Conservation (phyloP, 92 coral and sea anemone genomes). For the Blastomussa wellsi region DNA sequence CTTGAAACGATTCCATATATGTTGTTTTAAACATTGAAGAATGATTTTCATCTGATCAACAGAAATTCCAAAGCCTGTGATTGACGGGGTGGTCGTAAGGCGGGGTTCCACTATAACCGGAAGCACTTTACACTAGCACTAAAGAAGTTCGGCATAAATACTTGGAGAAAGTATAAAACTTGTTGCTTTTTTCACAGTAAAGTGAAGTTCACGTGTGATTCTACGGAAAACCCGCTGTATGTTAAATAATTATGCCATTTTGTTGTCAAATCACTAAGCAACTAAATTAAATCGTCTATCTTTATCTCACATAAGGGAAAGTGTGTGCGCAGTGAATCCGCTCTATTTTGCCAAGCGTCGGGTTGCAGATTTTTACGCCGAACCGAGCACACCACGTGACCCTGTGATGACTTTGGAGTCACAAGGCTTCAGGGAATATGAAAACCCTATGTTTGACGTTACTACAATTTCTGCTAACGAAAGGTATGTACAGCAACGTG, state of each 20-base stretch:
- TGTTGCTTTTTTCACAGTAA: not conserved
- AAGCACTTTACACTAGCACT: no score
- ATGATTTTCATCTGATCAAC: no score
- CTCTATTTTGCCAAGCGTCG: conserved; percentile 2
- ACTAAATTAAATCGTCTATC: not conserved
- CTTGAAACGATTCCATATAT: no score
- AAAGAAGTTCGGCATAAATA: no score
- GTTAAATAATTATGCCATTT: not conserved
- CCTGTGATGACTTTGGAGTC: not conserved
- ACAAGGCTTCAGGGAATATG: not conserved
- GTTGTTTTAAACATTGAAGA: no score
- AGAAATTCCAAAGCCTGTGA: no score
- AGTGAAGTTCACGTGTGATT: conserved; percentile 1
- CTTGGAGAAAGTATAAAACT: not conserved
- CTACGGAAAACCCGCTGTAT: not conserved
- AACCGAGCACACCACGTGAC: not conserved
- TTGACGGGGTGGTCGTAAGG: no score
- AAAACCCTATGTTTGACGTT: conserved; percentile 7
- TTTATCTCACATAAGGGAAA: not conserved
- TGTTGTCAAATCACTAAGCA: not conserved
- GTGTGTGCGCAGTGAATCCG: conserved; percentile 7
- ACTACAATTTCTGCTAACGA: not conserved
- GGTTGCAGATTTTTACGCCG: not conserved
- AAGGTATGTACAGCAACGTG: not conserved
- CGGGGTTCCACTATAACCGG: no score